A percentile compares a stretch with the other conserved stretches of the same genome.
These are phyloP conservation scores for Styela plicata DNA, from an alignment of 23 tunicate genomes.

Conservation along the genomic window DNA sequence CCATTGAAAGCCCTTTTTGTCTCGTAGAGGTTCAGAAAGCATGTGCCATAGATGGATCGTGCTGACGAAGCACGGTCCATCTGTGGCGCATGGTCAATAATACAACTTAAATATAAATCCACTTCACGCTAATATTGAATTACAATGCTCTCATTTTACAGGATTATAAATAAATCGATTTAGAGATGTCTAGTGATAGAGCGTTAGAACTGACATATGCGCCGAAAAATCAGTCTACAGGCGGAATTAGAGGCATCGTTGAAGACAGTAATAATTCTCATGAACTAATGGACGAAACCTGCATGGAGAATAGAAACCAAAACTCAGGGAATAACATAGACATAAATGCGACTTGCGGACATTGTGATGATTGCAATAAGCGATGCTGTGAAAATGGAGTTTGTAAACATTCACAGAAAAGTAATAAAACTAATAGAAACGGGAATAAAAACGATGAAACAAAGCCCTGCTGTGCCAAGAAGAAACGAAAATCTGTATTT, in stretches of 20 bases:
- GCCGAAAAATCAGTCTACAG: not conserved
- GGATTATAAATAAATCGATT: not conserved
- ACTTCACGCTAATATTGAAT: not conserved
- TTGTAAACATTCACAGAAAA: not conserved
- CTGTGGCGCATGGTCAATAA: too few species aligned
- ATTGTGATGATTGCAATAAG: not conserved
- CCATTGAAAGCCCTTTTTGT: too few species aligned
- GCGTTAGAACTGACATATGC: not conserved
- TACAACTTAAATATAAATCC: too few species aligned
- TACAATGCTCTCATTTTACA: not conserved
- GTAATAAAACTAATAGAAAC: not conserved
- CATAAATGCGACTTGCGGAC: not conserved
- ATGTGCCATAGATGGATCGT: too few species aligned
- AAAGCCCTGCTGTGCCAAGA: not conserved
- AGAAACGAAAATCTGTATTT: not conserved
- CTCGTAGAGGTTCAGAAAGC: too few species aligned
- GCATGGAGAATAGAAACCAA: not conserved
- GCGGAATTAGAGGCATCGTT: not conserved
- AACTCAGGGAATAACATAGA: not conserved
- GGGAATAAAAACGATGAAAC: not conserved
- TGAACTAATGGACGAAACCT: not conserved
- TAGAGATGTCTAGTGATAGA: not conserved
- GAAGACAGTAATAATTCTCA: not conserved
- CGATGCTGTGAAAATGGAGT: conserved; percentile 14
- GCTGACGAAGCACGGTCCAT: too few species aligned